Evolutionary conservation across 2,113 vertebrate species (phyloP), one percentile per base, ranked within the genome.

Genomic region (Grallaria varia): DNA sequence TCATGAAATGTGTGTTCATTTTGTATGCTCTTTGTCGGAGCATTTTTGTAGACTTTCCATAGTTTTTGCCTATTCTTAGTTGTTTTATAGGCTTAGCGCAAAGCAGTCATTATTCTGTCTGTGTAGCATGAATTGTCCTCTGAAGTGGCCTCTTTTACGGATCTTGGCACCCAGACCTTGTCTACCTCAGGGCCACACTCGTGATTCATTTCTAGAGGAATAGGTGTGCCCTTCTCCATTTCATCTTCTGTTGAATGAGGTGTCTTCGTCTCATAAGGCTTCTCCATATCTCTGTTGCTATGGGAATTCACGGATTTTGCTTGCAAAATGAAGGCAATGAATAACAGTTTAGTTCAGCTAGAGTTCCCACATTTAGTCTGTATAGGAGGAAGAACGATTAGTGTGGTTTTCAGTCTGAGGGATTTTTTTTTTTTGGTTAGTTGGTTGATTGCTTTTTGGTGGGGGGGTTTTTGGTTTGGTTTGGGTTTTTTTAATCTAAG

Each of bases 101-200:
- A 81, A 87, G 58, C 45, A 82, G 53, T 92, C 37, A 68, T 95
- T 93, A 78, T 84, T 95, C 90, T 77, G 73, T 86, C 95, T 95
- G 60, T 50, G 55, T 23, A 72, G 64, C 89, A 67, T 74, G 39
- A 72, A 42, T 76, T 77, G 74, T 60, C 67, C 67, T 93, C 69
- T 95, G 67, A 80, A 84, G 85, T 76, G 93, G 58, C 30, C 7
- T 5, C 60, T 93, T 72, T 22, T 68, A 21, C 44, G 80, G 56
- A 58, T 78, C 49, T 67, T 93, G 85, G 77, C 83, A 91, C 24
- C 19, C 37, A 90, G 27, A 76, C 52, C 14, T 71, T 64, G 37
- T 39, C 6, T 67, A 91, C 30, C 37, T 84, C 19, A 14, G 58
- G 94, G 75, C 92, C 35, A n/a, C 40, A 9, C 55, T 93, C 83